Conservation (phyloP, 2,113 vertebrate genomes). For the Cyphomyrus discorhynchus region DNA sequence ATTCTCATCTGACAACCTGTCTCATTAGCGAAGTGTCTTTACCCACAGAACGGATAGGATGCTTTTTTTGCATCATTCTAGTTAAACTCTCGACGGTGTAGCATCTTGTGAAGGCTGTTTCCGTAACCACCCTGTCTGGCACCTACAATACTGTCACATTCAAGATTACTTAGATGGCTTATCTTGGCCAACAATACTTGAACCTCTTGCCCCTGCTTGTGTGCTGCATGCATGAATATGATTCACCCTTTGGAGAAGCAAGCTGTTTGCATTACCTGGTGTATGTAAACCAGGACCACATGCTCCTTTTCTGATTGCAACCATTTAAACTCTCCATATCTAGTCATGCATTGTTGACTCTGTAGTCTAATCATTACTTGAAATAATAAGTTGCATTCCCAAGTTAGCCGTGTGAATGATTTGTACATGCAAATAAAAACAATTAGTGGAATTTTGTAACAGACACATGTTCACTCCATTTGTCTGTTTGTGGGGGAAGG, state of each 20-base stretch:
- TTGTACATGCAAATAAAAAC: not conserved
- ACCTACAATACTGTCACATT: not conserved
- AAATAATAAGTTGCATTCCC: not conserved
- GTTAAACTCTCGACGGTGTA: not conserved
- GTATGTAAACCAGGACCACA: not conserved
- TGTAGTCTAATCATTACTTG: not conserved
- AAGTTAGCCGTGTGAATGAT: not conserved
- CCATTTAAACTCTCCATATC: not conserved
- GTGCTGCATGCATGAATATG: not conserved
- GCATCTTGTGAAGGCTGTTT: not conserved
- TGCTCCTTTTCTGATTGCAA: conserved; percentile 8
- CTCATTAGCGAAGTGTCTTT: not conserved
- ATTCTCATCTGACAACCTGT: not conserved
- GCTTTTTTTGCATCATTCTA: not conserved
- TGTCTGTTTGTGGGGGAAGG: not conserved
- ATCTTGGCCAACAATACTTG: not conserved
- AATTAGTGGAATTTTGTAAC: not conserved
- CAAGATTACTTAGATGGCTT: not conserved
- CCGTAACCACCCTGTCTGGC: not conserved
- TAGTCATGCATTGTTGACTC: not conserved
- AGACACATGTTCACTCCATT: not conserved
- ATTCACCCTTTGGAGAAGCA: not conserved
- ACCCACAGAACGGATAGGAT: not conserved
- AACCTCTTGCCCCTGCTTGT: not conserved
- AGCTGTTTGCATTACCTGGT: not conserved